Evolutionary conservation across 1,140 invertebrate species (phyloP).

Genomic region (Sitobion miscanthi): DNA sequence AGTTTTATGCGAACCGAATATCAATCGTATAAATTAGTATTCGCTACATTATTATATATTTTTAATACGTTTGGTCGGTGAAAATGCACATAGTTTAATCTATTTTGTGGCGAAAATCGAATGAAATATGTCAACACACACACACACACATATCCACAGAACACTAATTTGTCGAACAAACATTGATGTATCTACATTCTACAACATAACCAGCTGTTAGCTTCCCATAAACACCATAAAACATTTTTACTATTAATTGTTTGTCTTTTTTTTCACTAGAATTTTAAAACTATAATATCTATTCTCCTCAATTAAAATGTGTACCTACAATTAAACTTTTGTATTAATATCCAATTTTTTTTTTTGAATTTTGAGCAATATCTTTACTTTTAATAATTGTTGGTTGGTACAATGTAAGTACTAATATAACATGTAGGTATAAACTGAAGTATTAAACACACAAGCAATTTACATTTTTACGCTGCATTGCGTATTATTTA

Average conservation of each 20-base stretch:
- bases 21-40: not conserved
- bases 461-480: slow-evolving; percentile 8
- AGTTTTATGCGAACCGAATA: not conserved
- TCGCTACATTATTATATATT: not conserved
- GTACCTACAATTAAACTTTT: not conserved
- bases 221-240: not conserved
- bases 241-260: not conserved
- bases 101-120: not conserved
- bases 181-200: not conserved
- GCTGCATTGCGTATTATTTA: not conserved
- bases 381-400: not conserved
- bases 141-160: not conserved
- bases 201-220: not conserved
- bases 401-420: not conserved
- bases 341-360: not conserved
- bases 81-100: not conserved
- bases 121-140: not conserved
- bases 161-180: not conserved
- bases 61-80: not conserved
- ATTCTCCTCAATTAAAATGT: too few relatives aligned
- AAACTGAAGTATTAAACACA: not conserved
- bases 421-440: not conserved
- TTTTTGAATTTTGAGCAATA: not conserved
- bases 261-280: not conserved
- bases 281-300: not conserved